These are phyloP conservation scores for Thysanoteuthis rhombus DNA, from an alignment of 2,888 invertebrate species.

Conservation along the genomic window DNA sequence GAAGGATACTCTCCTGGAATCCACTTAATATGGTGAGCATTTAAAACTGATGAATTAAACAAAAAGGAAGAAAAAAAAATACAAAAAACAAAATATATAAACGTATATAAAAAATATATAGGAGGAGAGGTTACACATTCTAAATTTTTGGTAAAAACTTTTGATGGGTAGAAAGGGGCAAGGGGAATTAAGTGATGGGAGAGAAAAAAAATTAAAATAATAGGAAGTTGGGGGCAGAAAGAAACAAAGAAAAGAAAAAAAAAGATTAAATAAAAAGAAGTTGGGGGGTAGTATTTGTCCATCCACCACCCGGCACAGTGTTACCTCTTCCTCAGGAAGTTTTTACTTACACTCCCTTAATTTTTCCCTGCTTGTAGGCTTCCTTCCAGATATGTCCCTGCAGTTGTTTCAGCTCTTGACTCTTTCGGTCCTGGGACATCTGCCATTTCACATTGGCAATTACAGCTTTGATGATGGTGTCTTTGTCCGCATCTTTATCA, in stretches of 20 bases:
- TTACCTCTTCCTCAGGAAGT: background rate
- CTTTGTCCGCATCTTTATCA: slow-evolving; percentile 50
- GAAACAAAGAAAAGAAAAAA: background rate
- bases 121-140: background rate
- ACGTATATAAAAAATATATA: no score
- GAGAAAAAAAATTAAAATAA: no score
- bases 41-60: no score
- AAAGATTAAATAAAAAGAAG: background rate
- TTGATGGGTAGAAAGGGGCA: background rate
- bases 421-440: slow-evolving; percentile 84
- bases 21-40: background rate
- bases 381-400: slow-evolving; percentile 90
- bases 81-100: no score
- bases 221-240: background rate
- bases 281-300: background rate
- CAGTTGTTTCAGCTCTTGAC: slow-evolving; percentile 83
- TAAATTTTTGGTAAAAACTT: background rate
- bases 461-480: slow-evolving; percentile 73
- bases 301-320: background rate
- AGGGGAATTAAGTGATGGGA: background rate
- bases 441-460: slow-evolving; percentile 81
- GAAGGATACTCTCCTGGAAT: background rate
- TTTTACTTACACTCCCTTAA: slow-evolving; percentile 88
- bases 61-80: background rate
- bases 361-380: slow-evolving; percentile 80